These are phyloP conservation scores for Xiphias gladius DNA, from an alignment of 2,113 vertebrate genomes.

Conservation along the genomic window DNA sequence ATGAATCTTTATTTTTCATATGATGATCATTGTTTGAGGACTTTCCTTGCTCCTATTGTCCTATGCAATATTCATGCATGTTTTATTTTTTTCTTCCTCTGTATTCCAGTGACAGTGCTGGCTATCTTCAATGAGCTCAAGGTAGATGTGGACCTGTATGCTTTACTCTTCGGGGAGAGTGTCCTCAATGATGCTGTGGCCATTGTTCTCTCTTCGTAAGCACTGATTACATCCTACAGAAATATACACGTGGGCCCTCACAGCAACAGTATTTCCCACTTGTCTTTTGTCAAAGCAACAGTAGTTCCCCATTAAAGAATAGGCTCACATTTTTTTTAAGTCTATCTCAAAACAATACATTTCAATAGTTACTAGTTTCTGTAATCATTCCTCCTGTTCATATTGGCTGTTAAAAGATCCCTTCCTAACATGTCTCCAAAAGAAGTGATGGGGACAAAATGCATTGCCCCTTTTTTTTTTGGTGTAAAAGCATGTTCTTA, in stretches of 20 bases:
- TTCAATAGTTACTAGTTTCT: neutral
- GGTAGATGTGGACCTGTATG: slow-evolving; percentile 97
- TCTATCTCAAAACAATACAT: neutral
- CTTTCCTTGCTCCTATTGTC: neutral
- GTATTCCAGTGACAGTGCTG: slow-evolving; percentile 92
- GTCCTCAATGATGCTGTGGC: slow-evolving; percentile 98
- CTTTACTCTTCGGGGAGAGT: slow-evolving; percentile 96
- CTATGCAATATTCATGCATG: neutral
- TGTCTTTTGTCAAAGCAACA: neutral
- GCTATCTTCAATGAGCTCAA: slow-evolving; percentile 98
- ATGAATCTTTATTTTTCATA: no score
- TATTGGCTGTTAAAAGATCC: no score
- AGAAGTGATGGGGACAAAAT: no score
- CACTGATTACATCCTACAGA: slow-evolving; percentile 13
- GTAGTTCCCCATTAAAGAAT: neutral
- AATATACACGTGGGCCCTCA: neutral
- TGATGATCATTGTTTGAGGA: neutral
- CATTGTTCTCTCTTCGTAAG: slow-evolving; percentile 98
- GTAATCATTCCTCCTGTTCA: no score
- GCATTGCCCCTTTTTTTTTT: no score
- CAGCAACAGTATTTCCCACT: neutral
- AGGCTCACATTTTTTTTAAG: neutral
- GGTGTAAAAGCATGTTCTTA: neutral
- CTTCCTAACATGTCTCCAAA: no score
- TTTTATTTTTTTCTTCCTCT: neutral